These are phyloP conservation scores for Chunga burmeisteri DNA, from an alignment of 2,113 vertebrate species.

Conservation along the genomic window DNA sequence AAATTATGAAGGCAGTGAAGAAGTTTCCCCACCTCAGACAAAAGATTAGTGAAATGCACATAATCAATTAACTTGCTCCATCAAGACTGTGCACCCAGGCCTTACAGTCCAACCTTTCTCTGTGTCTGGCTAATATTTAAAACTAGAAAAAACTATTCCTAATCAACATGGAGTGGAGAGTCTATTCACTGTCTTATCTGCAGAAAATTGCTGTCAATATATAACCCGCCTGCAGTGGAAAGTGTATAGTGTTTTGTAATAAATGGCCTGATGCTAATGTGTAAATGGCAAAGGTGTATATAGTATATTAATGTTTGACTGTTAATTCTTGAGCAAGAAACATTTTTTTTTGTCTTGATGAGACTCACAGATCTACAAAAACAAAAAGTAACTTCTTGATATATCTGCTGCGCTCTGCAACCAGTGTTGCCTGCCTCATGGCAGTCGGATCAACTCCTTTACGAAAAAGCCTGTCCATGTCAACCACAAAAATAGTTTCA, in stretches of 20 bases:
- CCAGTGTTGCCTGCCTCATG: conserved; percentile 88
- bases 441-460: conserved; percentile 88
- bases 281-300: conserved; percentile 98
- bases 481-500: conserved; percentile 86
- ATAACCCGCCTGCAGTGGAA: conserved; percentile 93
- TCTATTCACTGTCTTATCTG: conserved; percentile 90
- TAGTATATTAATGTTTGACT: conserved; percentile 99
- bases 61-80: conserved; percentile 82
- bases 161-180: conserved; percentile 88
- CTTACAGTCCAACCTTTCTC: conserved; percentile 89
- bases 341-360: conserved; percentile 87
- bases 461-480: conserved; percentile 83
- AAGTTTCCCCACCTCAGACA: conserved; percentile 88
- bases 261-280: conserved; percentile 97
- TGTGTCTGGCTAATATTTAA: conserved; percentile 88
- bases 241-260: conserved; percentile 95
- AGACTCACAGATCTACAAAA: conserved; percentile 89
- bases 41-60: conserved; percentile 91
- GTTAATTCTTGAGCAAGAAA: conserved; percentile 91
- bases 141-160: conserved; percentile 87
- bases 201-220: conserved; percentile 89
- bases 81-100: conserved; percentile 91
- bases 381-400: conserved; percentile 86
- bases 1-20: conserved; percentile 95
- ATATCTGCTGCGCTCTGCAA: conserved; percentile 89